Evolutionary conservation across 2,113 vertebrate genomes (phyloP).

Genomic region (Onychorhynchus coronatus): DNA sequence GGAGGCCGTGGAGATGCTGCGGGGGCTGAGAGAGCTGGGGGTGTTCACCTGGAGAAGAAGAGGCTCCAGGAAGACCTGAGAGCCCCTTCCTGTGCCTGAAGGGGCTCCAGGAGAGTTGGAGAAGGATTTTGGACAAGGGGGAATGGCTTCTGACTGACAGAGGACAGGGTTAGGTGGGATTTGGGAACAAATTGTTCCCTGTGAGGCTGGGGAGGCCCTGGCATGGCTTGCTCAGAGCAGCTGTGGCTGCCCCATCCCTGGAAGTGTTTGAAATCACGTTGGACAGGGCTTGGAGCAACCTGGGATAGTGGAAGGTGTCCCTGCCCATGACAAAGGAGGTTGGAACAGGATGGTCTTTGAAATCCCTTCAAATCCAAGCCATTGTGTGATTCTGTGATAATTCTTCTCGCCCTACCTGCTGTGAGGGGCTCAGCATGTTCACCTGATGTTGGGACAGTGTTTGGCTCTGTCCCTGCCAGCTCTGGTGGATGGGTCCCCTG

Average conservation of each 20-base stretch:
- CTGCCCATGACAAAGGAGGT: background rate
- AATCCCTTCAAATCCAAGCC: background rate
- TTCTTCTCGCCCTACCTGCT: rapidly evolving
- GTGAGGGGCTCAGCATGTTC: rapidly evolving
- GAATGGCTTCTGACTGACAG: background rate
- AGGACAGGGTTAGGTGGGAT: background rate
- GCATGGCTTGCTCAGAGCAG: background rate
- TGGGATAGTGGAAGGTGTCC: background rate
- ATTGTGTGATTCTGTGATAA: background rate
- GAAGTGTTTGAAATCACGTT: background rate
- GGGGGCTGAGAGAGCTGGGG: background rate
- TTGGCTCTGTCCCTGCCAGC: background rate
- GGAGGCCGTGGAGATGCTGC: too few relatives aligned
- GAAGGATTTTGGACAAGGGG: background rate
- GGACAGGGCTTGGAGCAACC: rapidly evolving
- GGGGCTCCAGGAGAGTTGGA: background rate
- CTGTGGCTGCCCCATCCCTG: background rate
- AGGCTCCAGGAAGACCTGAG: background rate
- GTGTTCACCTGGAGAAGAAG: background rate
- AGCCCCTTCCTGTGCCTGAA: background rate
- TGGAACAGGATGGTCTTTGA: background rate
- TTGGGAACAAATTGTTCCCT: rapidly evolving
- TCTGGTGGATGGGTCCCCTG: background rate
- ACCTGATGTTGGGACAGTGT: background rate
- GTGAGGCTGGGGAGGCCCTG: rapidly evolving